Evolutionary conservation across 2,797 vertebrate species (phyloP), one percentile per base, ranked within the genome.

Genomic region (Potorous gilbertii): DNA sequence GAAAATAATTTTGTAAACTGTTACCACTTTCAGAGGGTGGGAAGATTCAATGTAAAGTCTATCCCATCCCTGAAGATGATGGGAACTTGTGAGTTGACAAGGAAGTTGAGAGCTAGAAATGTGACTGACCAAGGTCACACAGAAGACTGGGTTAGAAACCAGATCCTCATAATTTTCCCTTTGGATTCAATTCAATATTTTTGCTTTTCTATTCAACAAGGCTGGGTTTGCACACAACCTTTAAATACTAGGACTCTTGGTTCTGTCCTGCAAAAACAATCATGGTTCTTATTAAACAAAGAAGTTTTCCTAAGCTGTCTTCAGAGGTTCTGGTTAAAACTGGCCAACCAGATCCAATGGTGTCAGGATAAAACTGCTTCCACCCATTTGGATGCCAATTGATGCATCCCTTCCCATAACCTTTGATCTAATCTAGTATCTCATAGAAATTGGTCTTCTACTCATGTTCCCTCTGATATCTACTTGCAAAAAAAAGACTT

Each of bases 1-100:
- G 99, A 99, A 99, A 99, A 99, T 99, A 99, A 99, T 99, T 99
- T 99, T 99, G 99, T 99, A 99, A 99, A 99, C 99, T 97, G 98
- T 99, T 98, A 98, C 98, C 74, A 87, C 74, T 87, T 98, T 98
- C 94, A 98, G 81, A 97, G 98, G 98, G 98, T 98, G 99, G 98
- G 99, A 96, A 98, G 98, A 97, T 0, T 95, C 12, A 74, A 92
- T 6, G 95, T 96, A 87, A 29, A 54, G 29, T 34, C 92, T 94
- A 92, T 92, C 93, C 50, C 93, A 66, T 96, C 94, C 93, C 0
- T 24, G 93, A 90, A 55, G 56, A 91, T 94, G 81, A 81, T 16
- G 56, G 92, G 94, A 96, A 87, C 74, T 93, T 21, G 93, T 74
- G 95, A 91, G 12, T 34, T 28, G 90, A 94, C 81, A 96, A 94